A percentile compares a stretch with the other conserved stretches of the same genome.
Evolutionary conservation across 1,140 invertebrate genomes (phyloP).

Genomic region (Trichoplusia ni): DNA sequence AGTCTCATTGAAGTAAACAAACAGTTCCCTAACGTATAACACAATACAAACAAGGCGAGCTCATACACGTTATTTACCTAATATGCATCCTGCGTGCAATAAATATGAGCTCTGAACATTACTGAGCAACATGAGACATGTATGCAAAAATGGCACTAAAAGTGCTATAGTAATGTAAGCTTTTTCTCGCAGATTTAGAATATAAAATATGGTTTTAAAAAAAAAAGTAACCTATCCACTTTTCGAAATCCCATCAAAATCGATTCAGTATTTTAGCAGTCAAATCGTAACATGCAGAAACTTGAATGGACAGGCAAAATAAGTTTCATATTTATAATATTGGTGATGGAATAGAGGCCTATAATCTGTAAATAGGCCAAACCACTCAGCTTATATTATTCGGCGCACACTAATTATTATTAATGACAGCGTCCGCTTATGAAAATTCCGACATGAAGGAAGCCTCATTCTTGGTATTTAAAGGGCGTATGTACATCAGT

Average conservation of each 20-base stretch:
- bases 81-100: slow-evolving; percentile 15
- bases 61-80: not conserved
- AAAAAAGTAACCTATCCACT: no score
- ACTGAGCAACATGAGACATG: not conserved
- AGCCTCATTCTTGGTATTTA: not conserved
- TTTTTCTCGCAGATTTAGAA: no score
- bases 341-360: slow-evolving; percentile 49
- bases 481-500: slow-evolving; percentile 6
- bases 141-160: not conserved
- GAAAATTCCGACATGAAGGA: slow-evolving; percentile 35
- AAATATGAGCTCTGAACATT: not conserved
- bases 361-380: slow-evolving; percentile 57
- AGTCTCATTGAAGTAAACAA: not conserved
- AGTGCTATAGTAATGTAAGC: no score
- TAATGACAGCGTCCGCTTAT: slow-evolving; percentile 48
- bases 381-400: slow-evolving; percentile 63
- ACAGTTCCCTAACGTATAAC: slow-evolving; percentile 6
- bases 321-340: no score
- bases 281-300: no score
- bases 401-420: slow-evolving; percentile 65
- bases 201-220: no score
- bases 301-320: no score
- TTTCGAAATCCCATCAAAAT: no score
- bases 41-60: slow-evolving; percentile 15
- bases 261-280: no score